These are phyloP conservation scores for Trialeurodes vaporariorum DNA, from an alignment of 1,140 invertebrate genomes.

Conservation along the genomic window DNA sequence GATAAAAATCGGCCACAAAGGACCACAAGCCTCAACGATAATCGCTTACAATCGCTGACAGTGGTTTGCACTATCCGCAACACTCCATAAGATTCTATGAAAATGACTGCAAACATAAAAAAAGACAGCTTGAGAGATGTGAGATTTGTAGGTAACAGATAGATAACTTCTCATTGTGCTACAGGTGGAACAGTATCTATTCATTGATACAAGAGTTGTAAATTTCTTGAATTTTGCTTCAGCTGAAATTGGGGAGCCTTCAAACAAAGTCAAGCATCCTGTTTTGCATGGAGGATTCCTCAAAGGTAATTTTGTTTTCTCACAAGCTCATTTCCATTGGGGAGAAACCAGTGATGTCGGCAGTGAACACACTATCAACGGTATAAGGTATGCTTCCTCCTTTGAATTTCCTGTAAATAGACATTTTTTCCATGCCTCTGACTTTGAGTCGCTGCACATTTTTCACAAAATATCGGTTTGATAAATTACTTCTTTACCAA, in stretches of 20 bases:
- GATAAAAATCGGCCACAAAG: no score
- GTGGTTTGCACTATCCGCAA: background rate
- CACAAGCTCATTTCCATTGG: slow-evolving; percentile 74
- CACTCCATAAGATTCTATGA: background rate
- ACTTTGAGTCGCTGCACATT: no score
- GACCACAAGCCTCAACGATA: no score
- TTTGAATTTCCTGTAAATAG: slow-evolving; percentile 2
- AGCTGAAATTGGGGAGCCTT: background rate
- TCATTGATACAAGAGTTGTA: background rate
- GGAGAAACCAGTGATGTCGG: slow-evolving; percentile 51
- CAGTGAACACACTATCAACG: slow-evolving; percentile 49
- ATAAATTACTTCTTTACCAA: background rate
- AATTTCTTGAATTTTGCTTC: background rate
- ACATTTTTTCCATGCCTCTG: no score
- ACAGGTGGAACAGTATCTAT: background rate
- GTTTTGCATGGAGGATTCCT: slow-evolving; percentile 47
- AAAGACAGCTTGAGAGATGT: no score
- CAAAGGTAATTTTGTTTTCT: slow-evolving; percentile 47
- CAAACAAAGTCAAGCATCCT: slow-evolving; percentile 24
- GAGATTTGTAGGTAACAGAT: no score
- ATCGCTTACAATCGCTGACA: no score
- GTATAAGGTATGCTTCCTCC: background rate
- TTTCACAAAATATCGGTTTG: no score
- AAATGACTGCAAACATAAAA: background rate
- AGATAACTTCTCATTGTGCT: background rate